These are phyloP conservation scores for Lycia hirtaria DNA, from an alignment of 2,888 invertebrate species.

Conservation along the genomic window DNA sequence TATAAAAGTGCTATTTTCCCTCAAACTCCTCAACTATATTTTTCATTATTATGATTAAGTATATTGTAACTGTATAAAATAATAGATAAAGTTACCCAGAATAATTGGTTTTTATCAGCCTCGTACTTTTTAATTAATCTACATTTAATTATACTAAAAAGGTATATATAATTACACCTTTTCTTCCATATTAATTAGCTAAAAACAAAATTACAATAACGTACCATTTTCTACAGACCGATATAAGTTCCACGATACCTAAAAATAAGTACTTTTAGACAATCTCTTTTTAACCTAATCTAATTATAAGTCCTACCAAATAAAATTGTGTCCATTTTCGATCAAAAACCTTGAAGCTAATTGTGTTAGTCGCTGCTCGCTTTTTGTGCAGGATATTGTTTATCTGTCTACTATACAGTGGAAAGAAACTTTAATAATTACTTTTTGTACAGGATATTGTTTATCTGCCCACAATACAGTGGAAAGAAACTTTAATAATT, in stretches of 20 bases:
- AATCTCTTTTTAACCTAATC: not conserved
- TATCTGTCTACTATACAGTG: slow-evolving; percentile 16
- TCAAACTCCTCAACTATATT: no score
- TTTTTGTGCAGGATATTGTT: slow-evolving; percentile 22
- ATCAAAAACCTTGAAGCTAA: slow-evolving; percentile 13
- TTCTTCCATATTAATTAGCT: no score
- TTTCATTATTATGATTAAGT: no score
- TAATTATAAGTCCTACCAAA: slow-evolving; percentile 2
- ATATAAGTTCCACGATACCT: not conserved
- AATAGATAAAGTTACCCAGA: no score
- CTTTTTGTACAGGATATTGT: slow-evolving; percentile 22
- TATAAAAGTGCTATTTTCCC: no score
- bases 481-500: slow-evolving; percentile 40
- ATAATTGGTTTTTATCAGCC: no score
- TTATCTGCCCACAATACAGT: slow-evolving; percentile 13
- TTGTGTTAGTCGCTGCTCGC: not conserved
- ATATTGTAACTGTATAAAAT: no score
- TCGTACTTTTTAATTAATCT: no score
- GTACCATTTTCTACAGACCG: no score
- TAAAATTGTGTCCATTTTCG: not conserved
- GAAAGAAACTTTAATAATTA: slow-evolving; percentile 35
- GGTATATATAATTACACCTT: no score
- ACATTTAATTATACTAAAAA: no score
- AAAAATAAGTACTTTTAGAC: not conserved
- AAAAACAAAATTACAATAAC: no score